Conservation (phyloP, 2,797 vertebrate species). For the Arctocebus calabarensis region DNA sequence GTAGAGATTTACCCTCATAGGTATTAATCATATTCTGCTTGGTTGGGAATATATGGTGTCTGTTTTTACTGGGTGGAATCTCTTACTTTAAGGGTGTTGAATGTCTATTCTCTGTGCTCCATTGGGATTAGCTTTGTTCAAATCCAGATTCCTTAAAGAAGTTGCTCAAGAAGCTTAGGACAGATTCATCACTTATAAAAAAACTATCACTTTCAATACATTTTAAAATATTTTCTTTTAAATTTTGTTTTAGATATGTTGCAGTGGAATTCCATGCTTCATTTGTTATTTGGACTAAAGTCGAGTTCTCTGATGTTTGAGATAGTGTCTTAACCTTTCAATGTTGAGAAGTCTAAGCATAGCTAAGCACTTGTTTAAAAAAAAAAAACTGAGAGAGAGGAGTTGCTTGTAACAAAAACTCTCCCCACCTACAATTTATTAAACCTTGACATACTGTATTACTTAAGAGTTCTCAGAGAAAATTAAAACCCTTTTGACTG, state of each 20-base stretch:
- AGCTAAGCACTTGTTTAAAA: constrained; percentile 80
- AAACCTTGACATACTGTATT: constrained; percentile 89
- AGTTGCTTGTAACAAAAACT: constrained; percentile 77
- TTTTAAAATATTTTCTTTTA: constrained; percentile 37
- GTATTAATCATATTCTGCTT: background rate
- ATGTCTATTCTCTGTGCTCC: background rate
- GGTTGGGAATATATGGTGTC: background rate
- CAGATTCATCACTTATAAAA: background rate
- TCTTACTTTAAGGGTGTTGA: background rate
- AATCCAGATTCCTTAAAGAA: constrained; percentile 33
- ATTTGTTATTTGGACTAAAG: constrained; percentile 33
- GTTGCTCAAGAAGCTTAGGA: constrained; percentile 34
- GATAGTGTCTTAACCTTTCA: constrained; percentile 33
- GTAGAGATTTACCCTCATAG: background rate
- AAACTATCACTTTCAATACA: constrained; percentile 24
- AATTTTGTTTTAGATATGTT: background rate
- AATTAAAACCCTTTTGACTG: constrained; percentile 94
- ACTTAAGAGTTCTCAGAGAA: constrained; percentile 89
- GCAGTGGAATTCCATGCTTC: constrained; percentile 19
- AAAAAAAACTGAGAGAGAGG: background rate
- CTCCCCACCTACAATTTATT: constrained; percentile 85
- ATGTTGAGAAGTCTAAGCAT: constrained; percentile 33
- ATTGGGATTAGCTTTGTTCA: constrained; percentile 22
- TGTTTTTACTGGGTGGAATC: background rate
- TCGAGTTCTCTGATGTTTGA: background rate